Conservation (phyloP, 2,113 vertebrate species). For the Nycticebus coucang region DNA sequence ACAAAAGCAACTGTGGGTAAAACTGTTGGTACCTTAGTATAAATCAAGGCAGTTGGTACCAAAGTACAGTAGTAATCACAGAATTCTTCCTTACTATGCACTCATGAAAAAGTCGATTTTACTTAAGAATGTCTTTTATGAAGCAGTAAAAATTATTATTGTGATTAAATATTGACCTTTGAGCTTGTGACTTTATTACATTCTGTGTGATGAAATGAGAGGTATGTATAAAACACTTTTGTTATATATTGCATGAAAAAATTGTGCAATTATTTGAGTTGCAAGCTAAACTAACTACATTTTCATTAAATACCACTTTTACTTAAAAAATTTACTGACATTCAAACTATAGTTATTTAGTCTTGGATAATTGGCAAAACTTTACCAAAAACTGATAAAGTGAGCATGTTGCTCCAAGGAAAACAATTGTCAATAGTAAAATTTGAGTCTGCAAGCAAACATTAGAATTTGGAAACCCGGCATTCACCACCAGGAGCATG, state of each 20-base stretch:
- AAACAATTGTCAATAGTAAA: not conserved
- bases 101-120: not conserved
- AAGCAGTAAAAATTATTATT: not conserved
- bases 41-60: not conserved
- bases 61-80: not conserved
- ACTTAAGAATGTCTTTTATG: slow-evolving; percentile 8
- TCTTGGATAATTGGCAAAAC: not conserved
- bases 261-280: not conserved
- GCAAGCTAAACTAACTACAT: not conserved
- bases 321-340: not conserved
- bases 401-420: not conserved
- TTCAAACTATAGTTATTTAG: not conserved
- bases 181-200: not conserved
- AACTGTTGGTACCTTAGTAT: not conserved
- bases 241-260: not conserved
- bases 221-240: not conserved
- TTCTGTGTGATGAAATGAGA: not conserved
- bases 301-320: slow-evolving; percentile 12
- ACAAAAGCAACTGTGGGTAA: not conserved
- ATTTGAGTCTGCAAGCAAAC: not conserved
- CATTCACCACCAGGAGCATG: not conserved
- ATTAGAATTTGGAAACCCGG: not conserved
- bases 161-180: not conserved
- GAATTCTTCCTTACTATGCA: not conserved
- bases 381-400: not conserved